phyloP scores from a whole-genome alignment of 2,888 invertebrate genomes.

The Horisme vitalbata region DNA sequence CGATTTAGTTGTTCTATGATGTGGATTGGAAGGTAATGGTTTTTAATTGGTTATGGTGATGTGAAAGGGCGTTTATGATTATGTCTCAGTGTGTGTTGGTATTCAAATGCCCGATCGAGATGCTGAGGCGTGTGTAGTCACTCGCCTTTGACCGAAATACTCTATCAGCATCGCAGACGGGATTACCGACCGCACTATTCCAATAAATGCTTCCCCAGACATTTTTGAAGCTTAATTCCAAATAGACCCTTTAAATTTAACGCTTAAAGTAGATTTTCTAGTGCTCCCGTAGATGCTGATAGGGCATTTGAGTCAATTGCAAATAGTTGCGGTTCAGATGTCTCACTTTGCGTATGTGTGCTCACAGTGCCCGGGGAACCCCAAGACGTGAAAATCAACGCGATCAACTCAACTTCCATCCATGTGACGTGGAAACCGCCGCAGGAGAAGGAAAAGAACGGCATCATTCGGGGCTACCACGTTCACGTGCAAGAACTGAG shows the following conservation, averaged over 20 bases:
- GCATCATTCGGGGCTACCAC: slow-evolving; percentile 98
- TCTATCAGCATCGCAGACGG: slow-evolving; percentile 78
- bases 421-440: slow-evolving; percentile 98
- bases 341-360: slow-evolving; percentile 51
- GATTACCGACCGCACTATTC: slow-evolving; percentile 72
- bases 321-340: slow-evolving; percentile 45
- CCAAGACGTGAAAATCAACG: slow-evolving; percentile 93
- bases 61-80: slow-evolving; percentile 76
- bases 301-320: slow-evolving; percentile 73
- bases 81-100: slow-evolving; percentile 86
- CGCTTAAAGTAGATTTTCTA: slow-evolving; percentile 70
- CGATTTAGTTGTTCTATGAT: slow-evolving; percentile 78
- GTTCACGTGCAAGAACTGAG: slow-evolving; percentile 96
- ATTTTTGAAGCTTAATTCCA: slow-evolving; percentile 53
- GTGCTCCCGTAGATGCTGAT: slow-evolving; percentile 81
- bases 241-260: slow-evolving; percentile 55
- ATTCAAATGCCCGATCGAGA: slow-evolving; percentile 87
- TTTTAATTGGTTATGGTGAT: slow-evolving; percentile 80
- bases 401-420: slow-evolving; percentile 97
- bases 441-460: slow-evolving; percentile 94
- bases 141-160: slow-evolving; percentile 69
- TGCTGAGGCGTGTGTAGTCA: slow-evolving; percentile 71
- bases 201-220: slow-evolving; percentile 36
- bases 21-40: slow-evolving; percentile 82
- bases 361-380: slow-evolving; percentile 98